These are phyloP conservation scores for Bothrops jararaca DNA, from an alignment of 2,113 vertebrate species.

Conservation along the genomic window DNA sequence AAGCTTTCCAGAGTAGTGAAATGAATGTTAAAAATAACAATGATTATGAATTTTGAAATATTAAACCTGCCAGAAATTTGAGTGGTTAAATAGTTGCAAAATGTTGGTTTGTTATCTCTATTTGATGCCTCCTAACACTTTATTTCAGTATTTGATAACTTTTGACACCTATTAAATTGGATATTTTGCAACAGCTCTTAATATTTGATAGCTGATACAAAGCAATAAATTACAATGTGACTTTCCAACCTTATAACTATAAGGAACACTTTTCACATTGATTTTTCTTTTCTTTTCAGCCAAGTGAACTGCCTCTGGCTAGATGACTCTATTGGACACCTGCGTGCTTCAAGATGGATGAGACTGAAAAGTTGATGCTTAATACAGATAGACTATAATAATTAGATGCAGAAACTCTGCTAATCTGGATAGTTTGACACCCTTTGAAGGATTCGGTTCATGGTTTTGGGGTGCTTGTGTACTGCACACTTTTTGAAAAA, in stretches of 20 bases:
- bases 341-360: background rate
- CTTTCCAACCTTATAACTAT: background rate
- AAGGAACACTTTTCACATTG: background rate
- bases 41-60: background rate
- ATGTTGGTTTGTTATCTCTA: background rate
- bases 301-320: background rate
- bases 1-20: background rate
- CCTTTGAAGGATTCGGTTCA: background rate
- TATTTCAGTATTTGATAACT: background rate
- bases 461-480: background rate
- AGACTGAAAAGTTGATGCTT: background rate
- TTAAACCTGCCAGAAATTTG: background rate
- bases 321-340: background rate
- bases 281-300: background rate
- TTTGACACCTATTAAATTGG: background rate
- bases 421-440: background rate
- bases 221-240: background rate
- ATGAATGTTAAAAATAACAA: background rate
- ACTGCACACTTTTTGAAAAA: background rate
- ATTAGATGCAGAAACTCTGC: background rate
- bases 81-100: background rate
- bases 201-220: background rate
- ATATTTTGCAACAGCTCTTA: background rate
- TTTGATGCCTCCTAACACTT: background rate
- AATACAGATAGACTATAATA: background rate